phyloP scores from a whole-genome alignment of 2,113 vertebrate genomes.

The Mus spicilegus region DNA sequence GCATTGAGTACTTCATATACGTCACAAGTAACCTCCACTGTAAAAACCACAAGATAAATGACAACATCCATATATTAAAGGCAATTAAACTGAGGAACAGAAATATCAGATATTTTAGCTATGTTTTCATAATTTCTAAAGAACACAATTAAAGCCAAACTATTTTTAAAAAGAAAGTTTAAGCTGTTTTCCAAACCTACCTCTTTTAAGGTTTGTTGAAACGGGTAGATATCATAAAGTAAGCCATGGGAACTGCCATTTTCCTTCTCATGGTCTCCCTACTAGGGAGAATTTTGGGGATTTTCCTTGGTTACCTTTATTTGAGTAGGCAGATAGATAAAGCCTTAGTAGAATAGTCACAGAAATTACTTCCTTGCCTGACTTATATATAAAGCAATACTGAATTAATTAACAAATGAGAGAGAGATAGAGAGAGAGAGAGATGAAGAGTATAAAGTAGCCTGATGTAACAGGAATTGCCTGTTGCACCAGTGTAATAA shows the following conservation, averaged over 20 bases:
- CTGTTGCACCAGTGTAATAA: constrained; percentile 6
- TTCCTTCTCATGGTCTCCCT: background rate
- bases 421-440: background rate
- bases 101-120: background rate
- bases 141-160: background rate
- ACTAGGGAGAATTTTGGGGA: background rate
- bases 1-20: background rate
- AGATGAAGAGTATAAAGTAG: background rate
- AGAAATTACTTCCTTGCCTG: background rate
- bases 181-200: background rate
- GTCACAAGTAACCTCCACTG: background rate
- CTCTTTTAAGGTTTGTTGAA: background rate
- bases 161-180: background rate
- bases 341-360: background rate
- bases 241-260: background rate
- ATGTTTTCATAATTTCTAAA: background rate
- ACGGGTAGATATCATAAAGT: background rate
- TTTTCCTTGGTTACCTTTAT: background rate
- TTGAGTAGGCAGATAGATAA: background rate
- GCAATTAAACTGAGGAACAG: background rate
- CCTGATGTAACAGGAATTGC: background rate
- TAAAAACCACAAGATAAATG: background rate
- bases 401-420: background rate
- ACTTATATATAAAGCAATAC: background rate
- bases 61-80: background rate